Conservation (phyloP, 1,140 invertebrate species). For the Brachionus rotundiformis region DNA sequence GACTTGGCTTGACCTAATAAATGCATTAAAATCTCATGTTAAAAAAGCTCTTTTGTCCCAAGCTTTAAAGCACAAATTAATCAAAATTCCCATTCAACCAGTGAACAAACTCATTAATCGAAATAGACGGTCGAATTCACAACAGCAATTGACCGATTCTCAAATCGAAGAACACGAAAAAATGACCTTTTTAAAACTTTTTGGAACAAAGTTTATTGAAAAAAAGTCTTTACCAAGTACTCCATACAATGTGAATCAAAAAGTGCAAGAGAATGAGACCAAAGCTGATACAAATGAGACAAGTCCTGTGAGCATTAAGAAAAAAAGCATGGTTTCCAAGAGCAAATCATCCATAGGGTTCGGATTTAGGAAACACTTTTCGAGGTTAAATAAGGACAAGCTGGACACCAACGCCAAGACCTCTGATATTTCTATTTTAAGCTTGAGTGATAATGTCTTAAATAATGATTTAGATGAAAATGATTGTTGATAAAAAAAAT, state of each 20-base stretch:
- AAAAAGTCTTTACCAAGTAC: constrained; percentile 31
- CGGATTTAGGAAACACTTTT: constrained; percentile 20
- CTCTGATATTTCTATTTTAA: neutral
- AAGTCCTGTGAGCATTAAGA: neutral
- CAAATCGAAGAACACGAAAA: constrained; percentile 46
- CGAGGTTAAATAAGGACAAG: constrained; percentile 2
- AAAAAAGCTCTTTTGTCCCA: constrained; percentile 84
- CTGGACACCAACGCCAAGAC: neutral
- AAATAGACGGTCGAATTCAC: constrained; percentile 3
- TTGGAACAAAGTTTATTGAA: constrained; percentile 48
- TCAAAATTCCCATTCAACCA: constrained; percentile 44
- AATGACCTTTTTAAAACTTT: constrained; percentile 24
- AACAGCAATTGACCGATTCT: constrained; percentile 27
- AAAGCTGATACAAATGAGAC: neutral
- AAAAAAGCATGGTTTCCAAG: neutral
- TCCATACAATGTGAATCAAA: neutral
- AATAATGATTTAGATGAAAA: neutral
- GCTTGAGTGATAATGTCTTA: neutral
- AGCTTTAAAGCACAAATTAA: constrained; percentile 59
- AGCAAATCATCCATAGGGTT: constrained; percentile 4
- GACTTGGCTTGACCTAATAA: constrained; percentile 96
- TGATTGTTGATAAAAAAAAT: neutral
- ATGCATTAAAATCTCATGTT: constrained; percentile 91
- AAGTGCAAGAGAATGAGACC: neutral
- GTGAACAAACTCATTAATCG: constrained; percentile 45